These are phyloP conservation scores for Heterodera filipjevi DNA, from an alignment of 2,888 invertebrate species.

Conservation along the genomic window DNA sequence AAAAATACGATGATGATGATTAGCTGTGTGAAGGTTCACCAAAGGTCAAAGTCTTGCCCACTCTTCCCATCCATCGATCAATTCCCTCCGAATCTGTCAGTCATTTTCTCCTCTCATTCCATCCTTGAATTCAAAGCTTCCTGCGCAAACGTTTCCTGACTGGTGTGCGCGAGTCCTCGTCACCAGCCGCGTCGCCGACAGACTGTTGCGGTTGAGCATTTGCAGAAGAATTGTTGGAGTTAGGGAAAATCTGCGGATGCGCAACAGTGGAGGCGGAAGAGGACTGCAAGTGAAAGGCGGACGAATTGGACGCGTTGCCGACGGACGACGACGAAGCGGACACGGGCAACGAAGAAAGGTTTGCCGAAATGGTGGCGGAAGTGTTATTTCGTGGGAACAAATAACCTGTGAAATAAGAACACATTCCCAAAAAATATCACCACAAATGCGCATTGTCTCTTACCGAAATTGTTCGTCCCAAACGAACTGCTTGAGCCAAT, in stretches of 20 bases:
- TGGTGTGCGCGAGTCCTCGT: conserved; percentile 26
- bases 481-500: background rate
- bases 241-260: background rate
- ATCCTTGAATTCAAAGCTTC: conserved; percentile 12
- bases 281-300: background rate
- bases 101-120: background rate
- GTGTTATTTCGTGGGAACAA: background rate
- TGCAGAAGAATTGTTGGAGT: background rate
- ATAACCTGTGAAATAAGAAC: background rate
- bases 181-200: conserved; percentile 5
- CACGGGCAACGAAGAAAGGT: background rate
- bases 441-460: background rate
- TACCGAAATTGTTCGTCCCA: background rate
- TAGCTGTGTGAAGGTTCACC: background rate
- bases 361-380: background rate
- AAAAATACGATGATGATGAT: background rate
- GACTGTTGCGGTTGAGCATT: background rate
- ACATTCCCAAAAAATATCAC: background rate
- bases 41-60: background rate
- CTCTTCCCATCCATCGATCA: background rate
- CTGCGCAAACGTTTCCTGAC: conserved; percentile 23
- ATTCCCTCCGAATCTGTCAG: background rate
- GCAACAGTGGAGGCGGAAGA: background rate
- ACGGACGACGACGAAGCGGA: conserved; percentile 14
- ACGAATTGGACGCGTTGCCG: background rate